Percentiles rank a stretch among this genome's conserved stretches.
These are phyloP conservation scores for Noctua comes DNA, from an alignment of 2,888 invertebrate genomes.

Conservation along the genomic window DNA sequence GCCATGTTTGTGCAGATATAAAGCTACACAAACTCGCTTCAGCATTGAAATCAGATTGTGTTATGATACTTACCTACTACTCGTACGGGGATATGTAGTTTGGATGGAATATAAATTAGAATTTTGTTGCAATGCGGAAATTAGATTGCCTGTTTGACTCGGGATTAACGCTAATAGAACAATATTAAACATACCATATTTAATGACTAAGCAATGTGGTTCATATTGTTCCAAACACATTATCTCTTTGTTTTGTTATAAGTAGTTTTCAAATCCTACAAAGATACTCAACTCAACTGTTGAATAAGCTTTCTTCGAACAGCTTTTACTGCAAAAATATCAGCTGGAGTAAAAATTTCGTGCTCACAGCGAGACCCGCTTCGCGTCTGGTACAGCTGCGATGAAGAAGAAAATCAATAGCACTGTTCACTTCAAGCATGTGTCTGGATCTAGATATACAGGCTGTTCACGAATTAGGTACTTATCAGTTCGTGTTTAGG, in stretches of 20 bases:
- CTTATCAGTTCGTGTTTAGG: neutral
- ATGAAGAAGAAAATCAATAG: conserved; percentile 54
- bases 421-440: conserved; percentile 40
- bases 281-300: neutral
- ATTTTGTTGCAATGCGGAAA: conserved; percentile 28
- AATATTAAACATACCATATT: neutral
- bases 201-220: neutral
- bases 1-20: conserved; percentile 19
- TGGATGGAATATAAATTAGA: conserved; percentile 29
- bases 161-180: neutral
- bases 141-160: conserved; percentile 7
- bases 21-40: conserved; percentile 29
- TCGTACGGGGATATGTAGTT: conserved; percentile 23
- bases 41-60: conserved; percentile 36
- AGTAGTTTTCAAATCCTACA: neutral
- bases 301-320: conserved; percentile 11
- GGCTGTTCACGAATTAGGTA: neutral
- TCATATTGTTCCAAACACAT: neutral
- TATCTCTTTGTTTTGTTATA: neutral
- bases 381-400: conserved; percentile 30
- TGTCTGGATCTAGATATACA: conserved; percentile 10
- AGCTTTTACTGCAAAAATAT: conserved; percentile 14
- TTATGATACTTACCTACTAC: conserved; percentile 9
- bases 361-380: conserved; percentile 15
- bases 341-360: conserved; percentile 25